Base-by-base conservation (phyloP, 2,797 vertebrate genomes). In the Macroramphosus scolopax region DNA sequence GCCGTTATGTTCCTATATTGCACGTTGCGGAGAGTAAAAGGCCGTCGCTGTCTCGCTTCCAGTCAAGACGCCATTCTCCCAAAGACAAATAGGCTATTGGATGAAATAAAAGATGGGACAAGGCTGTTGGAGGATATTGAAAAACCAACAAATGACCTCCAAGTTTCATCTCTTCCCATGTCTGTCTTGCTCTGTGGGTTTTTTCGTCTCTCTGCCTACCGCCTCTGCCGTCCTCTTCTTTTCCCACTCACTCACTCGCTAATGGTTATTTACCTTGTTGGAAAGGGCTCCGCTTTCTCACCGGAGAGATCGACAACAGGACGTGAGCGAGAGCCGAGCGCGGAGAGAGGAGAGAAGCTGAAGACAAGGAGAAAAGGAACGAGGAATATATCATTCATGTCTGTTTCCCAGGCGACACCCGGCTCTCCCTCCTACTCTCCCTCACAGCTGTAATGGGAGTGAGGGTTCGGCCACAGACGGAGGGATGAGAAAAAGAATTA, bases 211-310 rank as follows among this genome's bases (percentile, higher is more conserved):
- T 63, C 55, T 39, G 49, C 43, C 63, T 53, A n/a, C n/a, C 31
- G 17, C 20, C 61, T 42, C 36, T 3, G 43, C 77, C 68, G 17
- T 69, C 65, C 69, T 71, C 64, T 52, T 63, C 66, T 79, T 6
- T 75, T 74, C 77, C 72, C 77, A 63, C 80, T 80, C 80, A 67
- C 72, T 84, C 76, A 59, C 69, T 31, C 52, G 7, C 83, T 89
- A 91, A 91, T 90, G 87, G 87, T 87, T 91, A 89, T 91, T 91
- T 91, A 89, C 89, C 89, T 90, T 89, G 81, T 64, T 81, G 88
- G 83, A 88, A 90, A 91, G 90, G 90, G 84, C 88, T 89, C 73
- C 34, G 54, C 85, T 87, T 90, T 91, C 90, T 91, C 90, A 91
- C 85, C 78, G 52, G 59, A 61, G 72, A 73, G 63, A 78, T 65